These are phyloP conservation scores for Oscheius myriophilus DNA, from an alignment of 2,888 invertebrate genomes.

Conservation along the genomic window DNA sequence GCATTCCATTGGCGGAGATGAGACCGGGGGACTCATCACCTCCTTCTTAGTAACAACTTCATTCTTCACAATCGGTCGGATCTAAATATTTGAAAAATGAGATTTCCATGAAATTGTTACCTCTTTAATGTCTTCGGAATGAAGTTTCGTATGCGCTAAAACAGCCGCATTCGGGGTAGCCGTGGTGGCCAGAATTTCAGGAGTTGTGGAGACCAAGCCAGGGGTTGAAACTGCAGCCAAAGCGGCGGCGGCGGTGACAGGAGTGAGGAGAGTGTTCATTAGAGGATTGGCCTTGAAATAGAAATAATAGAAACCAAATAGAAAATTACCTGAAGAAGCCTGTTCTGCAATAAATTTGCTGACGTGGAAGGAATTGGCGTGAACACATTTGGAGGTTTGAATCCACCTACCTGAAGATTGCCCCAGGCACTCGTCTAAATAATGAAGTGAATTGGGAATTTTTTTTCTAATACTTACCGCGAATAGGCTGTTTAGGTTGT, in stretches of 20 bases:
- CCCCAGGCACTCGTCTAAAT: too few relatives aligned
- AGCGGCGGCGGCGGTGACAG: background rate
- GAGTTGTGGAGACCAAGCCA: background rate
- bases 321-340: too few relatives aligned
- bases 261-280: background rate
- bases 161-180: background rate
- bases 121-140: background rate
- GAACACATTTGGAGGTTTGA: too few relatives aligned
- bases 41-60: too few relatives aligned
- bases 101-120: background rate
- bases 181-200: background rate
- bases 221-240: background rate
- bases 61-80: too few relatives aligned
- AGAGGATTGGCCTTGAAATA: background rate
- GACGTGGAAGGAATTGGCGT: background rate
- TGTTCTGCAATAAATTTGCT: too few relatives aligned
- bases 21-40: slow-evolving; percentile 3
- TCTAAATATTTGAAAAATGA: background rate
- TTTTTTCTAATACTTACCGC: too few relatives aligned
- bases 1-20: slow-evolving; percentile 57
- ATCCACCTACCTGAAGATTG: too few relatives aligned
- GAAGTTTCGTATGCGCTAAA: too few relatives aligned
- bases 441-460: too few relatives aligned
- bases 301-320: too few relatives aligned
- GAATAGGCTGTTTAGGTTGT: too few relatives aligned